Evolutionary conservation across 2,797 vertebrate genomes (phyloP).

Genomic region (Chelonia mydas): DNA sequence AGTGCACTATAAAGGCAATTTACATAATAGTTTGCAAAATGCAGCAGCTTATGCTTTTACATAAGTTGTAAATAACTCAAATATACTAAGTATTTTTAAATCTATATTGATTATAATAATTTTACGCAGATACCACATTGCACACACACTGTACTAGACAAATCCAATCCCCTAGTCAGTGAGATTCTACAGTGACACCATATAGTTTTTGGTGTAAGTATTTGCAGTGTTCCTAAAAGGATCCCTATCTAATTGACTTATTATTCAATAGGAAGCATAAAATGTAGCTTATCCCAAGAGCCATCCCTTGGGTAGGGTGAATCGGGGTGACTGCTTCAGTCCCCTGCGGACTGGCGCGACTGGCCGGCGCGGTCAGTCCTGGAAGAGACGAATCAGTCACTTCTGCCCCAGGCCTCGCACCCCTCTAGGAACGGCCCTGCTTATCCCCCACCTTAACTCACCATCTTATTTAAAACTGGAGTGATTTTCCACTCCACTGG

Average conservation of each 20-base stretch:
- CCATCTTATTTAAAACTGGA: fast-evolving
- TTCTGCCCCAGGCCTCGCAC: too few species aligned
- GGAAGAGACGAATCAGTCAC: too few species aligned
- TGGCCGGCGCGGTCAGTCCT: too few species aligned
- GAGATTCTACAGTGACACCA: not conserved
- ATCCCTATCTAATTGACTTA: not conserved
- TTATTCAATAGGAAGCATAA: not conserved
- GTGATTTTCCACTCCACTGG: fast-evolving
- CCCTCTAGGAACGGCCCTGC: too few species aligned
- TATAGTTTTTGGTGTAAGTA: fast-evolving
- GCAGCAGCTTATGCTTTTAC: not conserved
- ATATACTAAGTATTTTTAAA: fast-evolving
- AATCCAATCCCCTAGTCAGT: not conserved
- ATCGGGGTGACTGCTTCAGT: too few species aligned
- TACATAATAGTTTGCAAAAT: not conserved
- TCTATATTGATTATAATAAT: not conserved
- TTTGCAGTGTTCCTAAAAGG: not conserved
- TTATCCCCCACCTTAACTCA: not conserved
- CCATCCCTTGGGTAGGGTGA: too few species aligned
- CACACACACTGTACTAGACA: not conserved
- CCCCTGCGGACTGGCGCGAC: too few species aligned
- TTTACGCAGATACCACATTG: fast-evolving
- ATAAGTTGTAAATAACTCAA: not conserved
- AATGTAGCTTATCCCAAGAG: not conserved
- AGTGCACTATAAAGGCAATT: not conserved